A percentile compares a stretch with the other conserved stretches of the same genome.
phyloP scores from a whole-genome alignment of 2,888 invertebrate genomes.

The Hyalella azteca region DNA sequence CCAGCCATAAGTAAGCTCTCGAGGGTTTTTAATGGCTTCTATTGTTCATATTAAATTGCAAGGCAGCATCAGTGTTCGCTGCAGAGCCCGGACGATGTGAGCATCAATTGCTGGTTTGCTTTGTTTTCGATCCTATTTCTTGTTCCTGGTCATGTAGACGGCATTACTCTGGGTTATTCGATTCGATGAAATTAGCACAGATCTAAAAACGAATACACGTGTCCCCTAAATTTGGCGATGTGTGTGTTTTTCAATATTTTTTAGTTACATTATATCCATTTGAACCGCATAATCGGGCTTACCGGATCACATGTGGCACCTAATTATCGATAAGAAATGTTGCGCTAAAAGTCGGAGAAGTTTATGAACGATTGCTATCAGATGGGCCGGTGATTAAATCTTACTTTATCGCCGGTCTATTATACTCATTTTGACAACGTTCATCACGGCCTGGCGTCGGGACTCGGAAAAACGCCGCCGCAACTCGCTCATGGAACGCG shows the following conservation, averaged over 20 bases:
- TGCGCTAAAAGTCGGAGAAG: not conserved
- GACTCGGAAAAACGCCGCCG: too few species aligned
- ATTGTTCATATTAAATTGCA: conserved; percentile 36
- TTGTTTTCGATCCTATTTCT: conserved; percentile 13
- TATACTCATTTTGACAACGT: conserved; percentile 17
- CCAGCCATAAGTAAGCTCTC: conserved; percentile 32
- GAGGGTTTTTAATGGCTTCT: conserved; percentile 29
- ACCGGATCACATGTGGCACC: not conserved
- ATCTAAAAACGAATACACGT: too few species aligned
- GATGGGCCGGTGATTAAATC: conserved; percentile 13
- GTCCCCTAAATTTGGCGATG: too few species aligned
- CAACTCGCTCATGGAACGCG: too few species aligned
- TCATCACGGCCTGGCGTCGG: not conserved
- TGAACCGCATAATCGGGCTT: too few species aligned
- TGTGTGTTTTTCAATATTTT: too few species aligned
- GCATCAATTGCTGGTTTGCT: conserved; percentile 24
- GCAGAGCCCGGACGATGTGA: not conserved
- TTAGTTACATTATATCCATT: too few species aligned
- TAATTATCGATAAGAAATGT: not conserved
- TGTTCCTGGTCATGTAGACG: not conserved
- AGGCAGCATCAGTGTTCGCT: conserved; percentile 8
- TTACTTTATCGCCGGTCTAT: conserved; percentile 28
- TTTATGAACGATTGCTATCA: conserved; percentile 29
- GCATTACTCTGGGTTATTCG: too few species aligned
- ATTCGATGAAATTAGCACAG: too few species aligned